Evolutionary conservation across 2,797 vertebrate species (phyloP), one percentile per base, ranked within the genome.

Genomic region (Tiaroga cobitis): DNA sequence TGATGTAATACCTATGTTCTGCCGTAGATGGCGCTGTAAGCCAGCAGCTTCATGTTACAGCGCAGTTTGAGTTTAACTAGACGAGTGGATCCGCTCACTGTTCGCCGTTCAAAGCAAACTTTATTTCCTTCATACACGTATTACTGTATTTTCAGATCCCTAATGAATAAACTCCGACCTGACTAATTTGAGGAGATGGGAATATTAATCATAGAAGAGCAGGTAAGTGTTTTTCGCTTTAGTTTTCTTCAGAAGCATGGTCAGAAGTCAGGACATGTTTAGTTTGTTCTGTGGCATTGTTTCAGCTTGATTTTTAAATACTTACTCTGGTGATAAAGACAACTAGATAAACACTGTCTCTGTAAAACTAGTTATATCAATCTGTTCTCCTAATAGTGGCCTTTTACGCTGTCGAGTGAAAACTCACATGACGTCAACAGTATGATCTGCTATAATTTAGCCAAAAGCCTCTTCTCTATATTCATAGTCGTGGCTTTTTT

Each of bases 161-260:
- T 87, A 86, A 90, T 92, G 90, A 92, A 90, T 93, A 92, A 92
- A 92, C 92, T 93, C 93, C 89, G 94, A 92, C 93, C 92, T 90
- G 93, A 94, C 92, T 94, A 93, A 95, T 88, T 92, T 87, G 90
- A 84, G 92, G 93, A 92, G 89, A 96, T 96, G 96, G 95, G 97
- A 92, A 94, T 97, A 92, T 95, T 97, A 94, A 96, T 94, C 92
- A 97, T 98, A 91, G 95, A 95, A 92, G 96, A 98, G 93, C 97
- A 98, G 97, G 97, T 98, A 93, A 73, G 85, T 10, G 37, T 10
- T 72, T 74, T n/a, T 21, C 13, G n/a, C n/a, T 34, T 61, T 46
- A 76, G 15, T 61, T 61, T 61, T 81, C 29, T 65, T 43, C 49
- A 49, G 29, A 26, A 49, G 43, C 51, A 61, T 70, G 41, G 21